A percentile compares a stretch with the other conserved stretches of the same genome.
Conservation (phyloP, 2,113 vertebrate genomes). For the Chunga burmeisteri region DNA sequence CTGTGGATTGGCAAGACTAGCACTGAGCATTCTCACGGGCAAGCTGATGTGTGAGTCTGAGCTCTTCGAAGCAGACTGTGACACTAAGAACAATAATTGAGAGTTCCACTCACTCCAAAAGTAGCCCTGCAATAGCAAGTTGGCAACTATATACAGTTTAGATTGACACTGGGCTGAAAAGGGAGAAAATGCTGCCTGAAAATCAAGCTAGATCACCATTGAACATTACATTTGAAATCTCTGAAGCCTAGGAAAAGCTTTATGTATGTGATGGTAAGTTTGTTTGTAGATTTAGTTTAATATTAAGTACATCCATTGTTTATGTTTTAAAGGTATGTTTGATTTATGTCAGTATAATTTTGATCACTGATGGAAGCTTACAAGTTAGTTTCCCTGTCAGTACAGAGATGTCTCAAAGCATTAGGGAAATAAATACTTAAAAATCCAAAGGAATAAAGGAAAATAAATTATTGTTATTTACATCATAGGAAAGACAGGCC, state of each 20-base stretch:
- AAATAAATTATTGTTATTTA: background rate
- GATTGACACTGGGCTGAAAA: background rate
- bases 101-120: background rate
- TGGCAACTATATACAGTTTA: background rate
- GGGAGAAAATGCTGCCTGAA: background rate
- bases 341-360: background rate
- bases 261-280: background rate
- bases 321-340: background rate
- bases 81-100: background rate
- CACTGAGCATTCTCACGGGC: background rate
- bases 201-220: background rate
- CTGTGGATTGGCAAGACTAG: background rate
- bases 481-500: background rate
- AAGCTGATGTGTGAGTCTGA: background rate
- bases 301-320: background rate
- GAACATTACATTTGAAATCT: background rate
- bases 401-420: background rate
- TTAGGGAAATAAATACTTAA: background rate
- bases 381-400: background rate
- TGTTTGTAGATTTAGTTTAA: background rate
- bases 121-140: background rate
- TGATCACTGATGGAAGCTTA: background rate
- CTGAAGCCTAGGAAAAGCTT: background rate
- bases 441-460: background rate
- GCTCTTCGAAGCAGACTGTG: background rate